Conservation (phyloP, 2,888 invertebrate species). For the Tinea semifulvella region DNA sequence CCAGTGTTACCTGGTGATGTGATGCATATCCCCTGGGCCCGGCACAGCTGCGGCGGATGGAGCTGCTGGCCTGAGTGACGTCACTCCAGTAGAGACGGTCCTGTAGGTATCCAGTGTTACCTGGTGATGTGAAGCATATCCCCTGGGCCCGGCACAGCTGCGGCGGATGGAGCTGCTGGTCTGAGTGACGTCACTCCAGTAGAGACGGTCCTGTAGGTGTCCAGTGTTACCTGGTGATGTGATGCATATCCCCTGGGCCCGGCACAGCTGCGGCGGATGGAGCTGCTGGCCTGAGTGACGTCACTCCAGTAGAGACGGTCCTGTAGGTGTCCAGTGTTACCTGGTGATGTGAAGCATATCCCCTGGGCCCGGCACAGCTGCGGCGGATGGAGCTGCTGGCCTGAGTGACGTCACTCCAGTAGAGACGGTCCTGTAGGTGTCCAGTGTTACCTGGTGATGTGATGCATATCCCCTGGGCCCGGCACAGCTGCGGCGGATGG, state of each 20-base stretch:
- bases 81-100: constrained; percentile 94
- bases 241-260: constrained; percentile 2
- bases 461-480: not conserved
- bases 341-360: not conserved
- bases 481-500: constrained; percentile 59
- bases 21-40: constrained; percentile 12
- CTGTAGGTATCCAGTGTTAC: no score
- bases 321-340: no score
- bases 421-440: no score
- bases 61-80: constrained; percentile 80
- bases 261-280: constrained; percentile 59
- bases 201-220: no score
- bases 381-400: not conserved
- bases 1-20: not conserved
- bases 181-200: constrained; percentile 90
- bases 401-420: constrained; percentile 11
- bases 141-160: constrained; percentile 24
- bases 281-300: constrained; percentile 80
- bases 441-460: not conserved
- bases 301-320: constrained; percentile 90
- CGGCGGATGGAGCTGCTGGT: constrained; percentile 74
- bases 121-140: constrained; percentile 24
- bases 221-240: constrained; percentile 9
- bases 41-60: constrained; percentile 60
- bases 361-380: not conserved